A percentile compares a stretch with the other conserved stretches of the same genome.
phyloP scores from a whole-genome alignment of 2,888 invertebrate genomes.

The Noctua pronuba region DNA sequence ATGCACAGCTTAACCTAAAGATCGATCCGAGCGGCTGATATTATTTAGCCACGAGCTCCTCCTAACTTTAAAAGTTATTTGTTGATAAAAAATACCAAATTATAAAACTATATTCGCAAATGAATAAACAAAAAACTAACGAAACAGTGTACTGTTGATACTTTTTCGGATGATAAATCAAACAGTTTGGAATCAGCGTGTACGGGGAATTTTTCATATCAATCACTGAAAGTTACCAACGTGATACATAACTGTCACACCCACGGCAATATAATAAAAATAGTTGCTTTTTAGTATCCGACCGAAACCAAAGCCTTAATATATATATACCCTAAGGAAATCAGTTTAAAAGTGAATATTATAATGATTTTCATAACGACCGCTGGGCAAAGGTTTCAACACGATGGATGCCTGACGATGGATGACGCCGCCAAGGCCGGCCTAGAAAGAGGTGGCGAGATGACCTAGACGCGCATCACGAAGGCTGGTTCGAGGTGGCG shows the following conservation, averaged over 20 bases:
- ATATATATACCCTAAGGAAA: too few species aligned
- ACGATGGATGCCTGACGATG: too few species aligned
- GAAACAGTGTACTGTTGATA: not conserved
- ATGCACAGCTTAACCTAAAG: too few species aligned
- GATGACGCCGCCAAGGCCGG: too few species aligned
- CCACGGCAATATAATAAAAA: slow-evolving; percentile 3
- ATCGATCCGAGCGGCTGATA: too few species aligned
- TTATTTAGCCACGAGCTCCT: too few species aligned
- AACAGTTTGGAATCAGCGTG: not conserved
- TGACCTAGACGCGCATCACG: too few species aligned
- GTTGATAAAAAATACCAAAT: not conserved
- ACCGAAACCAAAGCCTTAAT: not conserved
- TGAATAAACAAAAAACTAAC: not conserved
- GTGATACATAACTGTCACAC: slow-evolving; percentile 4
- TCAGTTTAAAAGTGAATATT: not conserved
- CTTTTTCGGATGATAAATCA: slow-evolving; percentile 13
- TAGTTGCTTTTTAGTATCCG: not conserved
- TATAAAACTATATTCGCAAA: not conserved
- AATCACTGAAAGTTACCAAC: slow-evolving; percentile 2
- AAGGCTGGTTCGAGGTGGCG: too few species aligned
- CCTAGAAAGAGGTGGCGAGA: too few species aligned
- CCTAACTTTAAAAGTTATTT: too few species aligned
- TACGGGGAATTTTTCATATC: not conserved
- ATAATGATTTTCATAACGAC: not conserved
- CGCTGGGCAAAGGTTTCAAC: too few species aligned